Evolutionary conservation across 2,797 vertebrate species (phyloP), one percentile per base, ranked within the genome.

Genomic region (Hypotaenidia philippensis): DNA sequence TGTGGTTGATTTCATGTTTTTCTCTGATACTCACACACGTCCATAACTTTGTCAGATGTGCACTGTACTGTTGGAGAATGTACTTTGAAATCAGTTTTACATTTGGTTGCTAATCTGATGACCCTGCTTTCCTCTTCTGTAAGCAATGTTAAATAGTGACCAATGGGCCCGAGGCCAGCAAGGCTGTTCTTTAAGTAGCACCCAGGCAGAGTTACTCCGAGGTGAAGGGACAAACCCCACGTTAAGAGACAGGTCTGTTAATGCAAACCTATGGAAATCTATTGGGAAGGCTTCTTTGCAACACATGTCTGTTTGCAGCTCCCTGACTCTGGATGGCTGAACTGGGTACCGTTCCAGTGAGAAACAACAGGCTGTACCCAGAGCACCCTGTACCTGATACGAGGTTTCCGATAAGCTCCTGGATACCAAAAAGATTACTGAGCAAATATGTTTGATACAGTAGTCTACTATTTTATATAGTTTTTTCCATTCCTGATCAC

Each of bases 391-490:
- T 64, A 80, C 92, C 52, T 74, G 86, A 74, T 44, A 74, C 2
- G 0, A 80, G n/a, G 36, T 41, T 93, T 77, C 71, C 61, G 83
- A 87, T 93, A 94, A 97, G 56, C 55, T 93, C 77, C 77, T 70
- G 78, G 74, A 84, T 86, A 82, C 61, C 40, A 63, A 78, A 86
- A 88, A 88, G 59, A 86, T 94, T 94, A 72, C 55, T 78, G 87
- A 81, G 61, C 61, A 90, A 95, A 79, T 81, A 77, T 12, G 9
- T 40, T 82, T 66, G 72, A 83, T 87, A 47, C 21, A 44, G 41
- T 21, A 68, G 38, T 65, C 17, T 52, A 20, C 40, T 70, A 23
- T 49, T 70, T 74, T n/a, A 53, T 63, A 32, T 29, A 76, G 21
- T 1, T 93, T 94, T 94, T 95, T 91, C 79, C 71, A 66, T 77